These are phyloP conservation scores for Sturnus vulgaris DNA, from an alignment of 2,113 vertebrate genomes.

Conservation along the genomic window DNA sequence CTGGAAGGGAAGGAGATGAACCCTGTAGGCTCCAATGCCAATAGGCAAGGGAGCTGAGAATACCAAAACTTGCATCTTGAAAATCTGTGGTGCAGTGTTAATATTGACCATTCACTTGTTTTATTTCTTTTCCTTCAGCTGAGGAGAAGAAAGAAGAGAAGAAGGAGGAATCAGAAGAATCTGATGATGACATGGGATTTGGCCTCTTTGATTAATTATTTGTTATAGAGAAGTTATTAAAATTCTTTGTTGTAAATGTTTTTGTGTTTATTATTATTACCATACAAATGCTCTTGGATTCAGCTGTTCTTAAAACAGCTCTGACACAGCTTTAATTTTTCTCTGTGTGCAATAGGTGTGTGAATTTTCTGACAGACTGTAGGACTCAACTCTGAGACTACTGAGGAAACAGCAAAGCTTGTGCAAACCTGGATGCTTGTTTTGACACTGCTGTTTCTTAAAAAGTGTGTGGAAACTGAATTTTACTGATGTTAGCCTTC, in stretches of 20 bases:
- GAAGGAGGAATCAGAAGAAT: constrained; percentile 96
- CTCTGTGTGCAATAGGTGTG: neutral
- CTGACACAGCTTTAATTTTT: neutral
- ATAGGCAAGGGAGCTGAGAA: neutral
- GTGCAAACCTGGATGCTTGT: neutral
- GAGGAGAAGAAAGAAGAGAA: constrained; percentile 93
- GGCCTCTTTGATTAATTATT: constrained; percentile 89
- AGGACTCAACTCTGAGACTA: neutral
- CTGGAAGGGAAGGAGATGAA: neutral
- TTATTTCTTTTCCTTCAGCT: constrained; percentile 25
- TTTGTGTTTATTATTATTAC: neutral
- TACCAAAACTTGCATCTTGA: neutral
- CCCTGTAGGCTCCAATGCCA: neutral
- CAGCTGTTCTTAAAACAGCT: neutral
- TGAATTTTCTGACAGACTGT: neutral
- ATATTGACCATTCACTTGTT: neutral
- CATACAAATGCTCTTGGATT: neutral
- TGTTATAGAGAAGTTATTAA: constrained; percentile 60
- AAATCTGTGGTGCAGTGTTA: neutral
- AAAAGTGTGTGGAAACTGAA: neutral
- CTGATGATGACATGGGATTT: constrained; percentile 96
- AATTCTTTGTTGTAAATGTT: constrained; percentile 45
- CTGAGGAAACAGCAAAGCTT: neutral
- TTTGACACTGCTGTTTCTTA: neutral
- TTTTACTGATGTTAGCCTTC: neutral